A percentile compares a stretch with the other conserved stretches of the same genome.
Evolutionary conservation across 2,113 vertebrate genomes (phyloP).

Genomic region (Gracilinanus agilis): DNA sequence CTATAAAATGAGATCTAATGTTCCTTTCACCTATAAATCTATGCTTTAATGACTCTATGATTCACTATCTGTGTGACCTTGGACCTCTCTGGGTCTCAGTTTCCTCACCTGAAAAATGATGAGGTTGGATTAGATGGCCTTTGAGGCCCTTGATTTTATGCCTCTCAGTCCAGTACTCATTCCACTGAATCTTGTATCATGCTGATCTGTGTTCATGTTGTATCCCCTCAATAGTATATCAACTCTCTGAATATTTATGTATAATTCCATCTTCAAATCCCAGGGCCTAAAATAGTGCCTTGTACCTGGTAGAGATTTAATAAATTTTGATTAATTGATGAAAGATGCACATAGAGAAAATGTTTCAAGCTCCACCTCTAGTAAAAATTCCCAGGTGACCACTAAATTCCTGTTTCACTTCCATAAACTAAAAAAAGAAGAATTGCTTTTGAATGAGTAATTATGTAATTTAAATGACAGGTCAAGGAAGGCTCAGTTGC

Average conservation of each 20-base stretch:
- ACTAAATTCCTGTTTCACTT: not conserved
- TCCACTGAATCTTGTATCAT: not conserved
- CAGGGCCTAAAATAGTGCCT: not conserved
- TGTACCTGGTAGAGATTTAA: not conserved
- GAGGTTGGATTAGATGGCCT: not conserved
- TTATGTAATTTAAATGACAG: not conserved
- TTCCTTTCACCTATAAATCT: not conserved
- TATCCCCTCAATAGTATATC: not conserved
- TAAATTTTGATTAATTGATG: not conserved
- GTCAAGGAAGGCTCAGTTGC: not conserved
- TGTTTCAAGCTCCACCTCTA: not conserved
- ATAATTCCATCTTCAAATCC: not conserved
- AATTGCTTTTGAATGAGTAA: not conserved
- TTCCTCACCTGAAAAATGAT: not conserved
- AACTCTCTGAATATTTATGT: not conserved
- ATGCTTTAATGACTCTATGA: not conserved
- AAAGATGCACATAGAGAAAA: not conserved
- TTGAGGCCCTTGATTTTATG: not conserved
- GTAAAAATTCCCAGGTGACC: not conserved
- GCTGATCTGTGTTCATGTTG: not conserved
- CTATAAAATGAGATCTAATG: not conserved
- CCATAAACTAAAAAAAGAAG: not conserved
- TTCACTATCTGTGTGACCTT: not conserved
- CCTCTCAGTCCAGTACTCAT: not conserved
- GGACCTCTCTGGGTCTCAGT: not conserved